These are phyloP conservation scores for Rhizomys pruinosus DNA, from an alignment of 2,113 vertebrate genomes.

Conservation along the genomic window DNA sequence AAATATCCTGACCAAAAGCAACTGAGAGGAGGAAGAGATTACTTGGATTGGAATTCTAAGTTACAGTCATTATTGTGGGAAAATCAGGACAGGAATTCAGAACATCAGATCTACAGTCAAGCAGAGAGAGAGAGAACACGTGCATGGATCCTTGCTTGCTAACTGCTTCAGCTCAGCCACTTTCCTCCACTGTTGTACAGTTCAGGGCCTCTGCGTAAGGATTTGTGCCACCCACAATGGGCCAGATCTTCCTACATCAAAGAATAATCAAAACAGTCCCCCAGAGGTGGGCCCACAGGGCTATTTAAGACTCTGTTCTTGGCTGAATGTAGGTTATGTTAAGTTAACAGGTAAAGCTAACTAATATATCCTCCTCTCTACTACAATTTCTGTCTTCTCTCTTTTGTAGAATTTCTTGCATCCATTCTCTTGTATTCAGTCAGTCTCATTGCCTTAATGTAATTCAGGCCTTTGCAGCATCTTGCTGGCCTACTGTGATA, in stretches of 20 bases:
- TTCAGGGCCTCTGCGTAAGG: too few species aligned
- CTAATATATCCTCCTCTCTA: neutral
- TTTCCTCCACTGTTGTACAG: too few species aligned
- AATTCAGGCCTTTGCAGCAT: neutral
- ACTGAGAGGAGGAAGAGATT: too few species aligned
- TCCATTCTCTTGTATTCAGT: neutral
- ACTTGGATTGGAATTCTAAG: too few species aligned
- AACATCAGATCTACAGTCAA: too few species aligned
- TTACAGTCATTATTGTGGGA: too few species aligned
- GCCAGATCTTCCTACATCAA: neutral
- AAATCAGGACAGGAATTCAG: too few species aligned
- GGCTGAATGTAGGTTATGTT: neutral
- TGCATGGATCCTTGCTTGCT: too few species aligned
- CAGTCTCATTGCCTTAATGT: neutral
- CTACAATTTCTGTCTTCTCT: conserved; percentile 36
- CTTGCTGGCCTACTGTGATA: neutral
- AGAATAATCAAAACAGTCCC: neutral
- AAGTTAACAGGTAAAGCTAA: neutral
- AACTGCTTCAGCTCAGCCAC: too few species aligned
- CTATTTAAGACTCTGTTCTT: neutral
- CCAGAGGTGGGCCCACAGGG: neutral
- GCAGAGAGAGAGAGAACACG: too few species aligned
- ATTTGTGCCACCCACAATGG: too few species aligned
- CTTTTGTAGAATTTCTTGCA: neutral
- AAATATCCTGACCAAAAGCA: too few species aligned